A percentile compares a stretch with the other conserved stretches of the same genome.
Conservation (phyloP, 1,140 invertebrate genomes). For the Steinernema khuongi region DNA sequence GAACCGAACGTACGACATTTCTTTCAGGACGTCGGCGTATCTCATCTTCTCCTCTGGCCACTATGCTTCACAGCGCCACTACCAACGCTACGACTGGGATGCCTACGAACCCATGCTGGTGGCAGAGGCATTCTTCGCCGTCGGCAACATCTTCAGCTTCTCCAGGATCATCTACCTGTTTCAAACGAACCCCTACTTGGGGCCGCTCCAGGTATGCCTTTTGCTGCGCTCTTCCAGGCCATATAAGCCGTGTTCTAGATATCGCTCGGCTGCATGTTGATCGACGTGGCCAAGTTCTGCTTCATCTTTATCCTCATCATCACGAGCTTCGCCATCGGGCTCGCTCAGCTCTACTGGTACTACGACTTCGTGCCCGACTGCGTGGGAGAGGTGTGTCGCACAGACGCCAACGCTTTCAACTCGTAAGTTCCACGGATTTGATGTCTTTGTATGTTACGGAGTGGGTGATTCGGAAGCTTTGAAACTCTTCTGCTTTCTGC, state of each 20-base stretch:
- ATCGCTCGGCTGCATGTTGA: conserved; percentile 64
- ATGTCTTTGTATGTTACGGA: no score
- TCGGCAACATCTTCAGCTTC: conserved; percentile 62
- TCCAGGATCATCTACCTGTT: conserved; percentile 60
- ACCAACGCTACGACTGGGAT: conserved; percentile 49
- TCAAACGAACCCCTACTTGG: conserved; percentile 62
- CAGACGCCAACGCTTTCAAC: conserved; percentile 50
- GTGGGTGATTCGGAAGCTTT: neutral
- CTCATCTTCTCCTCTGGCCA: conserved; percentile 39
- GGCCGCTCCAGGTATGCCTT: conserved; percentile 60
- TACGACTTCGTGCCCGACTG: conserved; percentile 43
- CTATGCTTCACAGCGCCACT: conserved; percentile 38
- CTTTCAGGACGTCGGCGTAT: conserved; percentile 41
- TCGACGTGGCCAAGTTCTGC: conserved; percentile 64
- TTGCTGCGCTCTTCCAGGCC: neutral
- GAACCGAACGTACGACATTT: neutral
- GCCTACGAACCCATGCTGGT: conserved; percentile 58
- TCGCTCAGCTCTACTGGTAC: conserved; percentile 63
- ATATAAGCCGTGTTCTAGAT: conserved; percentile 51
- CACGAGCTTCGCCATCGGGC: conserved; percentile 62
- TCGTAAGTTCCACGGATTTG: conserved; percentile 35
- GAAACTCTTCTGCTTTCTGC: neutral
- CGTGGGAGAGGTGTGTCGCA: conserved; percentile 33
- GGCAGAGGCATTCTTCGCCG: conserved; percentile 57
- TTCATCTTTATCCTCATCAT: conserved; percentile 64